Evolutionary conservation across 1,140 invertebrate species (phyloP), one percentile per base, ranked within the genome.

Genomic region (Meloidogyne hapla): DNA sequence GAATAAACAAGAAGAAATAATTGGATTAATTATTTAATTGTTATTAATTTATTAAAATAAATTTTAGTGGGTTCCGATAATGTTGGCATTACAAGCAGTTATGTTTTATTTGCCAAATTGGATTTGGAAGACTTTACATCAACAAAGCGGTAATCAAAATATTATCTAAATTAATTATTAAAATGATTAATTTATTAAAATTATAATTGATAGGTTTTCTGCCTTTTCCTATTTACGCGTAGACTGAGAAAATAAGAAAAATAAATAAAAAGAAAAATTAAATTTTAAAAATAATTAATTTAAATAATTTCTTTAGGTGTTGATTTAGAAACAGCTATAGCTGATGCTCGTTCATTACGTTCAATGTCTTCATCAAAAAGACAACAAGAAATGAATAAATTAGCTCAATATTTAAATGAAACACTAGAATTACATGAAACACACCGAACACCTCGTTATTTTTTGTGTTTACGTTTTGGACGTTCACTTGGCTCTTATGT

Each of bases 41-140:
- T n/a, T n/a, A n/a, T n/a, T n/a, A 33, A 5, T 33, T 33, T 33
- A 33, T 56, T n/a, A n/a, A n/a, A n/a, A n/a, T 42, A 28, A 72
- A 65, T n/a, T 77, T 77, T 63, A 86, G 74, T 86, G 82, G 84
- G 84, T 85, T 13, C 84, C 84, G 3, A 76, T 90, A 38, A 87
- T 90, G 77, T 80, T 90, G 15, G 85, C 89, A 13, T 77, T 90
- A 2, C 89, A 90, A 81, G 89, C 89, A 1, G 80, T 90, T 21
- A 81, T 90, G 78, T 90, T 90, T 81, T 90, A 90, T 80, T 61
- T 90, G 64, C 89, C 90, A 4, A 88, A 88, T 71, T 81, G 90
- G 72, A 84, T 90, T 23, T 90, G 89, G 89, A 82, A 89, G 48
- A 86, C 88, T 2, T 79, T 90, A n/a, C 89, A 90, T 78, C 86